phyloP scores from a whole-genome alignment of 2,888 invertebrate species.

The Dicranocentrus wangi region DNA sequence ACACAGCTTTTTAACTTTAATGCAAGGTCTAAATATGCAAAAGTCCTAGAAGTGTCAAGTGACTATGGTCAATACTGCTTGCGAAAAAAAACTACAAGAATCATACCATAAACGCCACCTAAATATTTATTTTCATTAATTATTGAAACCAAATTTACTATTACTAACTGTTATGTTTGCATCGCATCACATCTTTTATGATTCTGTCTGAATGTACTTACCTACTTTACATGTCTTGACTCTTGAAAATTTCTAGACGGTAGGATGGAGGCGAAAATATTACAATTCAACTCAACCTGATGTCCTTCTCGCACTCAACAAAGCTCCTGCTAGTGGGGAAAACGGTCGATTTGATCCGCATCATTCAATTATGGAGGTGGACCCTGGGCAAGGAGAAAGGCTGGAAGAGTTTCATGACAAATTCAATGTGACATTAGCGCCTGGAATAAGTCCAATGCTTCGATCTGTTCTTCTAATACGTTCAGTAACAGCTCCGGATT shows the following conservation, averaged over 20 bases:
- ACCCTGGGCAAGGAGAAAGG: constrained; percentile 45
- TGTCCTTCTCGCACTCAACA: constrained; percentile 71
- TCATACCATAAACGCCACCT: too few relatives aligned
- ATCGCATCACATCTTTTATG: too few relatives aligned
- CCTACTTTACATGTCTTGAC: too few relatives aligned
- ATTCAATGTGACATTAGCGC: constrained; percentile 72
- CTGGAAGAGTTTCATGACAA: constrained; percentile 72
- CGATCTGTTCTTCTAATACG: constrained; percentile 70
- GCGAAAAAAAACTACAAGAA: too few relatives aligned
- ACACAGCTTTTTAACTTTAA: too few relatives aligned
- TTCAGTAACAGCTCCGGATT: constrained; percentile 68
- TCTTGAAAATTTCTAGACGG: constrained; percentile 70
- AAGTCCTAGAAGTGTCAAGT: too few relatives aligned
- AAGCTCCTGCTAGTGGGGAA: constrained; percentile 59
- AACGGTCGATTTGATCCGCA: constrained; percentile 49
- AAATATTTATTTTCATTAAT: too few relatives aligned
- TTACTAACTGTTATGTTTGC: too few relatives aligned
- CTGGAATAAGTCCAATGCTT: constrained; percentile 72
- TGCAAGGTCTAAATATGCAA: too few relatives aligned
- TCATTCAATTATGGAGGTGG: constrained; percentile 46
- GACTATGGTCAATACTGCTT: too few relatives aligned
- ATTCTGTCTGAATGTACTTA: too few relatives aligned
- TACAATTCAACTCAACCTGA: constrained; percentile 71
- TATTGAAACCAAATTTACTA: too few relatives aligned
- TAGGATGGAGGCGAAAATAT: constrained; percentile 72